Conservation (phyloP, 2,888 invertebrate species). For the Ophraella communa region DNA sequence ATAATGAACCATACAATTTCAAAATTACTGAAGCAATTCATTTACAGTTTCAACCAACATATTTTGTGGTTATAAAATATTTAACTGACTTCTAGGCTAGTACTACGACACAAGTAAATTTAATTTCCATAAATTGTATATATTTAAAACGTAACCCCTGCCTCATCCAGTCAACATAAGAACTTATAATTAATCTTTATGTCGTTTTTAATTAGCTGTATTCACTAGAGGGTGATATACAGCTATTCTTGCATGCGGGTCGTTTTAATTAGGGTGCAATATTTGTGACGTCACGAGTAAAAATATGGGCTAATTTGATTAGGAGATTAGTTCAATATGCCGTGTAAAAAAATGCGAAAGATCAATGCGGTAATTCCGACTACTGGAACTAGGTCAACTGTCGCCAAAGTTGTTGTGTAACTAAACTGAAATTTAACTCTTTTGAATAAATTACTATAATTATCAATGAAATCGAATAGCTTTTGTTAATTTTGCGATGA, state of each 20-base stretch:
- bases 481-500: background rate
- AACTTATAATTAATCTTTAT: background rate
- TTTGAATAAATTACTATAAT: constrained; percentile 46
- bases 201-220: background rate
- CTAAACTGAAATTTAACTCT: constrained; percentile 46
- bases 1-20: too few species aligned
- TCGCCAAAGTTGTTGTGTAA: constrained; percentile 44
- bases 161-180: background rate
- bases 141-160: background rate
- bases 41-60: too few species aligned
- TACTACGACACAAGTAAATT: background rate
- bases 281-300: background rate
- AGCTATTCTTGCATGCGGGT: background rate
- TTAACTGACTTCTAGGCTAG: too few species aligned
- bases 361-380: constrained; percentile 41
- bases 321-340: constrained; percentile 4
- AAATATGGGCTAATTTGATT: constrained; percentile 6
- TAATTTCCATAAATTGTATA: background rate
- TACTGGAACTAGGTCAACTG: constrained; percentile 45
- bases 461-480: constrained; percentile 38
- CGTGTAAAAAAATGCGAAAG: background rate
- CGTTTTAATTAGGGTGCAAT: background rate
- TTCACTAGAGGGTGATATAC: background rate
- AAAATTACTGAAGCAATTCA: too few species aligned
- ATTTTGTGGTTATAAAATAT: too few species aligned